Evolutionary conservation across 2,113 vertebrate species (phyloP), one percentile per base, ranked within the genome.

Genomic region (Phylloscopus trochiloides): DNA sequence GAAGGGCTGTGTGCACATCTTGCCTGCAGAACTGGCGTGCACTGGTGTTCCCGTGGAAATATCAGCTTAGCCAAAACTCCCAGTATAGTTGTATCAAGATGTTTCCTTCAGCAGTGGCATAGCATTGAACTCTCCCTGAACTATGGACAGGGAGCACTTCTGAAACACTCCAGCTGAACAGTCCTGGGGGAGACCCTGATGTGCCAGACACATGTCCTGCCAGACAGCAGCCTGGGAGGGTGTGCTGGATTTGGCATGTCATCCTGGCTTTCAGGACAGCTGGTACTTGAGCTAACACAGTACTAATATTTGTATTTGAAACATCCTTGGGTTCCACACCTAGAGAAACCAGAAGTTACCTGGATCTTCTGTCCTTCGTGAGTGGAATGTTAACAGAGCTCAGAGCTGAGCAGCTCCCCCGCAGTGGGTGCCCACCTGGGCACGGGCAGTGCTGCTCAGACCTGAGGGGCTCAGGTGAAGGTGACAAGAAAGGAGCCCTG

Each of bases 341-440:
- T 50, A 26, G 55, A 62, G 65, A 77, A 83, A 36, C 21, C n/a
- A 40, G 4, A 21, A 21, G 48, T 52, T 20, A 7, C 7, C 13
- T 32, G 22, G 5, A 4, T 89, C 17, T 36, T 48, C 25, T 86
- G 40, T 58, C 22, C 15, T 66, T 25, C 28, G 2, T 43, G 17
- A 73, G 24, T 4, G 32, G 72, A 14, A 19, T 48, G 18, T 22
- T 45, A 40, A 24, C 26, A 43, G 67, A 11, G 32, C 51, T 71
- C 25, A 24, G 55, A 13, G 11, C 31, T 15, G 61, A 52, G 36
- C 12, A 25, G 38, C 13, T 63, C 42, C 61, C 61, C 40, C 1
- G 1, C 1, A 1, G 0, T 13, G 63, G 38, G 16, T 68, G 54
- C 63, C 45, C 9, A 5, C 4, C 3, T 17, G 47, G 61, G 9